Base-by-base conservation (phyloP, 2,113 vertebrate genomes). In the Oenanthe melanoleuca region DNA sequence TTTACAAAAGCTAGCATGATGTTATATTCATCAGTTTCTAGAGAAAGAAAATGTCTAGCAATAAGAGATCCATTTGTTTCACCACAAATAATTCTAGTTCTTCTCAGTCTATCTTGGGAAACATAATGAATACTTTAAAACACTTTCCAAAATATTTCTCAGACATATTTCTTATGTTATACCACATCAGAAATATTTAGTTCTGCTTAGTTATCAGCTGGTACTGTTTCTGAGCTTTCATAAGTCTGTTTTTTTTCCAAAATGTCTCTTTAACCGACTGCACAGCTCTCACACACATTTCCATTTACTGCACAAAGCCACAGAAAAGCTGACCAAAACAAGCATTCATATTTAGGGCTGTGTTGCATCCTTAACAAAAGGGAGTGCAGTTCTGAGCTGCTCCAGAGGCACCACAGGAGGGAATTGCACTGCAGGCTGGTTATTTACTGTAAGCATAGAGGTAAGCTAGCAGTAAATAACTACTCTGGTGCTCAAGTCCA, bases 11-110 rank as follows among this genome's bases (percentile, higher is more conserved):
- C 84, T 93, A 88, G 89, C 66, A 84, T 72, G 72, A 96, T 95
- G 86, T 95, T 96, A 93, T 96, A 96, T 95, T 96, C 92, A 96
- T 95, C 86, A 85, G 78, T 83, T 94, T 94, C 72, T 81, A 91
- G 78, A 91, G 53, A 79, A 91, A 94, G 55, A 79, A 95, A 95
- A 57, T 37, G 24, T 65, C 63, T 81, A 83, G 70, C n/a, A 1
- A 94, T 87, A 56, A 97, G 61, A 95, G 25, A 88, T 85, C 79
- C 57, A 90, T 96, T 96, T 91, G 70, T 93, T 92, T 94, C 60
- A 86, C 85, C 84, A 89, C 73, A 88, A 92, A 82, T 75, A 85
- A 80, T 88, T 82, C 69, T 79, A 60, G 92, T 94, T 83, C 74
- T 91, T 80, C 65, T 85, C 71, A 90, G 37, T 47, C 70, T 88